Conservation (phyloP, 2,797 vertebrate species). For the Thripadectes ignobilis region DNA sequence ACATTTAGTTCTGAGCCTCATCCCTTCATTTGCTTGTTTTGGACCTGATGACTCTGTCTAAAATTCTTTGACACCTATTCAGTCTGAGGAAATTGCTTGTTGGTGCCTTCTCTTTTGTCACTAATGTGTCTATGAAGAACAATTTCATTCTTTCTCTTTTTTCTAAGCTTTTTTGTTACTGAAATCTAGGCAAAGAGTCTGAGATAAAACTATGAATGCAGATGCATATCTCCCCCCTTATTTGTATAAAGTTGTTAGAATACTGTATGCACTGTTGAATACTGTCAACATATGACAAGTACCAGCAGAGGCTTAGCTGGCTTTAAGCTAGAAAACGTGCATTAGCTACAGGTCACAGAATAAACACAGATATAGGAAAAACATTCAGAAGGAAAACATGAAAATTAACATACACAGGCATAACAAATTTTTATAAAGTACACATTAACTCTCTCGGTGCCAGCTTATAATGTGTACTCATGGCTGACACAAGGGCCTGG, state of each 20-base stretch:
- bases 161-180: not conserved
- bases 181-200: not conserved
- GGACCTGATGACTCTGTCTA: not conserved
- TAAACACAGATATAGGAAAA: conserved; percentile 35
- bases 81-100: conserved; percentile 41
- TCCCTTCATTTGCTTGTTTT: conserved; percentile 30
- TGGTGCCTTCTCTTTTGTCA: conserved; percentile 42
- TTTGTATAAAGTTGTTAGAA: not conserved
- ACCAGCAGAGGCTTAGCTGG: conserved; percentile 15
- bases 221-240: not conserved
- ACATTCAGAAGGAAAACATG: not conserved
- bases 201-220: not conserved
- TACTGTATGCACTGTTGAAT: not conserved
- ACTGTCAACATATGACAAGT: conserved; percentile 12
- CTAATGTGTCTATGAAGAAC: not conserved
- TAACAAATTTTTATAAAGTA: not conserved
- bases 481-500: not conserved
- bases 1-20: not conserved
- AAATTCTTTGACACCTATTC: conserved; percentile 36
- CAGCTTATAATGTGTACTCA: not conserved
- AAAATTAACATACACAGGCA: conserved; percentile 12
- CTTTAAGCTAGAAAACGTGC: conserved; percentile 32
- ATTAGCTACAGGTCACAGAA: conserved; percentile 54
- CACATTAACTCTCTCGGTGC: not conserved
- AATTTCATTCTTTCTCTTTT: not conserved